Evolutionary conservation across 1,140 invertebrate species (phyloP).

Genomic region (Aleiodes sp.): DNA sequence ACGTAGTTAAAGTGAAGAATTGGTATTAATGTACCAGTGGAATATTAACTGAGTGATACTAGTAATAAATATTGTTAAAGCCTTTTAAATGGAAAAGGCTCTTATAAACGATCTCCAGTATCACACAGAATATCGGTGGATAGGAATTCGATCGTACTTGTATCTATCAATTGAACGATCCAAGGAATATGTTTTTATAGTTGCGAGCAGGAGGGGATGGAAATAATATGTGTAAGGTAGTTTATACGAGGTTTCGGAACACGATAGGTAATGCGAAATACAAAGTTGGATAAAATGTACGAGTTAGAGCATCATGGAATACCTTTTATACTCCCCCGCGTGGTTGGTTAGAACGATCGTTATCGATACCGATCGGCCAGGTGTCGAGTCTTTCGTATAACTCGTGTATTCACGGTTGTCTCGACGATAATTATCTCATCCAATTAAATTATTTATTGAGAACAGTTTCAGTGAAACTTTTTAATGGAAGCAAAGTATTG

Average conservation of each 20-base stretch:
- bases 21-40: slow-evolving; percentile 28
- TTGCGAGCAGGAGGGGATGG: background rate
- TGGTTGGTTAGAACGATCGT: slow-evolving; percentile 16
- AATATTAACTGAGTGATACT: slow-evolving; percentile 30
- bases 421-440: background rate
- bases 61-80: slow-evolving; percentile 18
- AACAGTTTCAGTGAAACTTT: background rate
- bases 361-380: slow-evolving; percentile 26
- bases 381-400: slow-evolving; percentile 20
- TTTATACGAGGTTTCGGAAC: background rate
- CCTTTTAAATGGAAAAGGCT: slow-evolving; percentile 7
- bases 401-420: background rate
- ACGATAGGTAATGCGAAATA: background rate
- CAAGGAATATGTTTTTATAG: background rate
- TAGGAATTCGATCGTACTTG: background rate
- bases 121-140: background rate
- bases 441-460: background rate
- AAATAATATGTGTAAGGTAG: background rate
- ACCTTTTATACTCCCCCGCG: slow-evolving; percentile 18
- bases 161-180: slow-evolving; percentile 34
- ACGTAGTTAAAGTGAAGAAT: background rate
- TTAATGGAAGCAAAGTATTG: background rate
- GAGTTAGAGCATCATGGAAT: slow-evolving; percentile 19
- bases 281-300: background rate
- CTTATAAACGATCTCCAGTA: background rate